Evolutionary conservation across 1,140 invertebrate genomes (phyloP), one percentile per base, ranked within the genome.

Genomic region (Apocrypta bakeri): DNA sequence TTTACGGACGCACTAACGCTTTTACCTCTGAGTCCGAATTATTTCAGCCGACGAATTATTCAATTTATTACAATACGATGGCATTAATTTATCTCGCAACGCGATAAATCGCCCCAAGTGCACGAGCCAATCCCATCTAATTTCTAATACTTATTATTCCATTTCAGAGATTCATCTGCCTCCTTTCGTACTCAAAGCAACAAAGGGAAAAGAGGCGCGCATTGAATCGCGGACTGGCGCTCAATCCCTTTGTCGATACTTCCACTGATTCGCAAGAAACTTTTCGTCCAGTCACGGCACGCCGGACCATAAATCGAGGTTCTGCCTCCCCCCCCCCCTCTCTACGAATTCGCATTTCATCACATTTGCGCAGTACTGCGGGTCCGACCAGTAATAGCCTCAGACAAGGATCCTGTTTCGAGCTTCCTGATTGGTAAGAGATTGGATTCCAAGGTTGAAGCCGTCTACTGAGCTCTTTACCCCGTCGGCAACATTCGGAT

Each of bases 361-460:
- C 29, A n/a, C 27, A 63, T 75, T 61, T 63, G 48, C 27, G 48
- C 73, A 56, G 48, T 11, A 37, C 33, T 4, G 33, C 33, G 3
- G 33, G 33, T 2, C 21, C 21, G 21, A 17, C 1, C 40, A 11
- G 72, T 61, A 75, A 75, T 63, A 63, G 73, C 73, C 25, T 24
- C 73, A 9, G 73, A 48, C 29, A 29, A n/a, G 48, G 25, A 75
- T 75, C 48, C 37, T 31, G 73, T 63, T 63, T 75, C 25, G 1
- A 29, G 29, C 42, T 75, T 75, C 42, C 48, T 63, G 73, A 75
- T 75, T 63, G 73, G 25, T 24, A 29, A 63, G 48, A 75, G 27
- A 75, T 75, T 75, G 29, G 73, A 61, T 75, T 75, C 48, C 48
- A 75, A 75, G 48, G 29, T 66, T 66, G 21, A 9, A 17, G 25